phyloP scores from a whole-genome alignment of 2,888 invertebrate genomes.

The Drosophila buzzatii region DNA sequence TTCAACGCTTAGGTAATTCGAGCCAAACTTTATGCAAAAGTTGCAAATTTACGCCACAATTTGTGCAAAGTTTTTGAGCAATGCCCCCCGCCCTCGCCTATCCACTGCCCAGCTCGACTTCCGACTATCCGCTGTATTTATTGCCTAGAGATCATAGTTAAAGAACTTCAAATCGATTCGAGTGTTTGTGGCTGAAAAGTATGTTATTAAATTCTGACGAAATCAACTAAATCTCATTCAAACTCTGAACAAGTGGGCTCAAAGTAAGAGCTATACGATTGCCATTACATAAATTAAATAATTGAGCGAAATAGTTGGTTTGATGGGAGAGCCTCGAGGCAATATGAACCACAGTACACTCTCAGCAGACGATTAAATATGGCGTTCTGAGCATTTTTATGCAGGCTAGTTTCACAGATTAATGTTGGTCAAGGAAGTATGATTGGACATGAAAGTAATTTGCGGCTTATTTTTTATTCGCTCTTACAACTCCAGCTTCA shows the following conservation, averaged over 20 bases:
- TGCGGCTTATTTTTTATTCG: too few species aligned
- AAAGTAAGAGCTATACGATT: background rate
- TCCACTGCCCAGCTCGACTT: background rate
- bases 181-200: background rate
- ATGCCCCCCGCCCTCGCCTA: conserved; percentile 19
- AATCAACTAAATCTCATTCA: conserved; percentile 38
- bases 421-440: too few species aligned
- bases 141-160: conserved; percentile 28
- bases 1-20: conserved; percentile 69
- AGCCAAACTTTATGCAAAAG: conserved; percentile 77
- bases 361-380: too few species aligned
- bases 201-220: conserved; percentile 15
- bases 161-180: conserved; percentile 43
- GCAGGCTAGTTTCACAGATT: too few species aligned
- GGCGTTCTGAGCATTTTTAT: too few species aligned
- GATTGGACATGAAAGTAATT: too few species aligned
- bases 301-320: too few species aligned
- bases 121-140: conserved; percentile 19
- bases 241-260: background rate
- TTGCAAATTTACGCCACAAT: conserved; percentile 78
- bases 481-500: too few species aligned
- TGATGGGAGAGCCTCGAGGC: too few species aligned
- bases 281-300: too few species aligned
- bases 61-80: conserved; percentile 70
- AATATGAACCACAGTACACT: too few species aligned